These are phyloP conservation scores for Clamator glandarius DNA, from an alignment of 2,797 vertebrate genomes.

Conservation along the genomic window DNA sequence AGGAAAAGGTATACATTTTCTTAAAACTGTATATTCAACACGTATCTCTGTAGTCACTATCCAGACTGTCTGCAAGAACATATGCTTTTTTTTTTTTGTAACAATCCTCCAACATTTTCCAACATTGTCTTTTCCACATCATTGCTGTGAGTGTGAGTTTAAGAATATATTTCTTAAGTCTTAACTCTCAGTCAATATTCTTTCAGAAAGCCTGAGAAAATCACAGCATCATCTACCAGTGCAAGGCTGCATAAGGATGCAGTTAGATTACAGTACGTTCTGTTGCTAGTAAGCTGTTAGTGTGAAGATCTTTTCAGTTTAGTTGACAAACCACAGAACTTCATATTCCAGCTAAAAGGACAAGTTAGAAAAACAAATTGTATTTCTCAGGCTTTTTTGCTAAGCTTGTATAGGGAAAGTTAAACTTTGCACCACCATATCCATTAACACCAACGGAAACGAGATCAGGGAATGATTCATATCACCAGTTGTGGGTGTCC, in stretches of 20 bases:
- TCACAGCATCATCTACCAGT: not conserved
- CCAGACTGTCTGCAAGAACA: not conserved
- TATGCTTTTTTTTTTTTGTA: not conserved
- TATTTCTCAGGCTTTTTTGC: too few relatives aligned
- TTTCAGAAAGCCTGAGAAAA: not conserved
- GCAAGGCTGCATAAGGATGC: not conserved
- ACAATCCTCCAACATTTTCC: not conserved
- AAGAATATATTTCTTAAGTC: not conserved
- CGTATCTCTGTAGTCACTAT: not conserved
- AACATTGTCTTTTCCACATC: not conserved
- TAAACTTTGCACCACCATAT: too few relatives aligned
- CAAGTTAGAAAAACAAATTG: too few relatives aligned
- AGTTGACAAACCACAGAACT: too few relatives aligned
- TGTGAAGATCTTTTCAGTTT: too few relatives aligned
- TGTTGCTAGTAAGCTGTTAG: too few relatives aligned
- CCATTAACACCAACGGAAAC: too few relatives aligned
- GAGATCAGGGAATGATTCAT: too few relatives aligned
- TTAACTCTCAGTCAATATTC: not conserved
- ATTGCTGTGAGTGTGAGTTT: not conserved
- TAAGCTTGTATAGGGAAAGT: too few relatives aligned
- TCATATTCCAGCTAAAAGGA: too few relatives aligned
- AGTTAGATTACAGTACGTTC: too few relatives aligned
- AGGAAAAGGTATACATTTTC: constrained; percentile 4
- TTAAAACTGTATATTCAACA: not conserved
- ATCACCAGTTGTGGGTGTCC: too few relatives aligned